These are phyloP conservation scores for Valencia hispanica DNA, from an alignment of 2,797 vertebrate genomes.

Conservation along the genomic window DNA sequence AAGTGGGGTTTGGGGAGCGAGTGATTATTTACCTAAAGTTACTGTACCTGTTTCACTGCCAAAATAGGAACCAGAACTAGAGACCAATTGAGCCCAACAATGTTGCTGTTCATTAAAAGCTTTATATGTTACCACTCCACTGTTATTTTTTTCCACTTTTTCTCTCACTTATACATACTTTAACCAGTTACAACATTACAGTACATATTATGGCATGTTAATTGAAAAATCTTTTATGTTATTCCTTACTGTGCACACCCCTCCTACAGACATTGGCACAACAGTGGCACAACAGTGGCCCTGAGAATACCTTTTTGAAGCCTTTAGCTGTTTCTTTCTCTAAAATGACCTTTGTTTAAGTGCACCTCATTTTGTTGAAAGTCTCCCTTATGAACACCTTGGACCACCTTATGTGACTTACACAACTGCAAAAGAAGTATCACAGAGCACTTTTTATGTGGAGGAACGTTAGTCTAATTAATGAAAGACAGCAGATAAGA, in stretches of 20 bases:
- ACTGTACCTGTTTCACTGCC: background rate
- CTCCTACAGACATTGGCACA: background rate
- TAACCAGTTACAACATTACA: background rate
- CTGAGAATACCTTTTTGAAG: background rate
- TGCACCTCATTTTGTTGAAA: background rate
- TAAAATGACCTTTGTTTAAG: slow-evolving; percentile 2
- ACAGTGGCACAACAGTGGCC: background rate
- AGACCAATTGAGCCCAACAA: background rate
- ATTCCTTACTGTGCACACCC: background rate
- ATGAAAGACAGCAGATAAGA: slow-evolving; percentile 33
- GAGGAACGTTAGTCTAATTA: slow-evolving; percentile 29
- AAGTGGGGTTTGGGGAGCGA: background rate
- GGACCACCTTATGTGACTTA: background rate
- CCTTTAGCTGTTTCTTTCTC: background rate
- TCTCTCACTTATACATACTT: background rate
- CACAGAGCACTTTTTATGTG: background rate
- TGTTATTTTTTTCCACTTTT: background rate
- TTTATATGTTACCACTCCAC: background rate
- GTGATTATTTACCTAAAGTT: background rate
- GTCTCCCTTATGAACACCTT: background rate
- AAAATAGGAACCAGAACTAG: background rate
- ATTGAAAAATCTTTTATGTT: background rate
- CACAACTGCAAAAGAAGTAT: background rate
- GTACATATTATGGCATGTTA: background rate
- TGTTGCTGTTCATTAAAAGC: too few species aligned